Evolutionary conservation across 2,113 vertebrate genomes (phyloP).

Genomic region (Upupa epops): DNA sequence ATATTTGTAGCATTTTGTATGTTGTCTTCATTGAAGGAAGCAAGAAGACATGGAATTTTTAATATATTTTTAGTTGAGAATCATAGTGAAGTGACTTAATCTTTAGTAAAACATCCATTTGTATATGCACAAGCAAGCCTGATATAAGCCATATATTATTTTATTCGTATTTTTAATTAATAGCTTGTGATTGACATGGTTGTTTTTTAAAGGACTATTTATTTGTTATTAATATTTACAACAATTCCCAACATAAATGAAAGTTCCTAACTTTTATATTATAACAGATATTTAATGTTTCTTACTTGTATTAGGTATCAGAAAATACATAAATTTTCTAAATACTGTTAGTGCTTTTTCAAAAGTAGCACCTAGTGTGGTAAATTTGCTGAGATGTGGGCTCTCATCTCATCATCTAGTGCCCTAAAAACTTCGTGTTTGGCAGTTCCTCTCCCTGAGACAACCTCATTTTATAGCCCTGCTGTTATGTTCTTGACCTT

Average conservation of each 20-base stretch:
- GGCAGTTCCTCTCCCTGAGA: not conserved
- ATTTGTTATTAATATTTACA: not conserved
- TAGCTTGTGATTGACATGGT: not conserved
- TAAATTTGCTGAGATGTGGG: not conserved
- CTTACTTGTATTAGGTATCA: not conserved
- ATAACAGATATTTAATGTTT: not conserved
- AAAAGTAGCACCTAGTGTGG: not conserved
- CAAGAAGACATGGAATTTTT: not conserved
- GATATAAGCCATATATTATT: not conserved
- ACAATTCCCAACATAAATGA: not conserved
- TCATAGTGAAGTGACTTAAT: not conserved
- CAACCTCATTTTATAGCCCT: slow-evolving; percentile 5
- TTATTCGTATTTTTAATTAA: not conserved
- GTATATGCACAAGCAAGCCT: accelerated
- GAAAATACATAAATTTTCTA: not conserved
- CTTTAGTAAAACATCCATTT: not conserved
- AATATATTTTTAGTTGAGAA: not conserved
- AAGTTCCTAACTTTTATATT: not conserved
- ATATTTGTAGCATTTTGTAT: not conserved
- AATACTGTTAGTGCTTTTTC: not conserved
- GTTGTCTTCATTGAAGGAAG: not conserved
- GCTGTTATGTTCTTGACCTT: slow-evolving; percentile 56
- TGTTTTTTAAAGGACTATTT: not conserved
- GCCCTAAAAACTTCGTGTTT: slow-evolving; percentile 6
- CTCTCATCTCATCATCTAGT: not conserved